Base-by-base conservation (phyloP, 2,888 invertebrate genomes). In the Sinohyriopsis cumingii region DNA sequence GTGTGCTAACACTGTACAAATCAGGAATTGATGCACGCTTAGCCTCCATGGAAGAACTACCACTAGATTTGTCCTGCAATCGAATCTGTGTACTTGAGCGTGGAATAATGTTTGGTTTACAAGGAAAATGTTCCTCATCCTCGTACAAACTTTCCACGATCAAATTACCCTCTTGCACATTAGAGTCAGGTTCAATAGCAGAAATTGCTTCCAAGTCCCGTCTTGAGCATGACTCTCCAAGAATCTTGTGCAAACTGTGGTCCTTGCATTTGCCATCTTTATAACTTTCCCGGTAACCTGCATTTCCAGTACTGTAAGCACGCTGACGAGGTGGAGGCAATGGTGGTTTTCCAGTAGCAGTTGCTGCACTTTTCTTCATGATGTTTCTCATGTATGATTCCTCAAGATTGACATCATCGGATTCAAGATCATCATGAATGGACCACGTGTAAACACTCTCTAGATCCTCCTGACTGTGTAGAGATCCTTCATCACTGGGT, bases 401-500 rank as follows among this genome's bases (percentile, higher is more conserved):
- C 67, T 84, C 82, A 19, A 83, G 70, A 62, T 76, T 79, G 15
- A 79, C 76, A 57, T 82, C 80, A 60, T 77, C 80, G 22, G 79
- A 78, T 19, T 78, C 80, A 68, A 71, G 72, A 56, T 79, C 78
- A 56, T 81, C 79, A 65, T 84, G 80, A 59, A 85, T 78, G 12
- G 84, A 83, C 85, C 84, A 85, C 1, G 84, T 84, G 67, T 82
- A 85, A 7, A 84, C 77, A 73, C 83, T 84, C 63, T 79, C 82
- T 66, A 79, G 71, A 53, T 81, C 82, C 63, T 45, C 45, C 45
- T 12, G 45, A 45, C 45, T 45, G 12, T 45, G 45, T 45, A 45
- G 12, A 45, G 45, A 45, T 45, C 45, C 45, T 45, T 45, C 69
- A 25, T 71, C 68, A 3, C 68, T 71, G 22, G 77, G 72, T 64